Base-by-base conservation (phyloP, 2,888 invertebrate species). In the Meiosimyza decipiens region DNA sequence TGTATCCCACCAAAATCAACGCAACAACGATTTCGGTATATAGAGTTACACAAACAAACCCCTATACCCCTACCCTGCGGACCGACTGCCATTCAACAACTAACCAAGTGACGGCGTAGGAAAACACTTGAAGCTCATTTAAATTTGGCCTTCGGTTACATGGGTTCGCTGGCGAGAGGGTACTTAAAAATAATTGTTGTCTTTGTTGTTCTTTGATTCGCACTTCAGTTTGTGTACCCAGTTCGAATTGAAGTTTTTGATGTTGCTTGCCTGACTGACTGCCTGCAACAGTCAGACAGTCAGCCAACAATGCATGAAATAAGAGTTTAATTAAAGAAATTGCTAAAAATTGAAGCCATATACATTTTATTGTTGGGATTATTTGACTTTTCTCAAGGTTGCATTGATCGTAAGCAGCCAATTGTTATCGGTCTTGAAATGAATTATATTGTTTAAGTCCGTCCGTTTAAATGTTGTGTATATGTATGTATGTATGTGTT, bases 321-420 rank as follows among this genome's bases (percentile, higher is more conserved):
- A 80, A 80, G 79, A 82, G 76, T 80, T 83, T 81, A 82, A 84
- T 82, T 82, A 82, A 81, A 80, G 80, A 81, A 81, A 82, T 78
- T 52, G 52, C 70, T 52, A 51, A 33, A 50, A 63, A 70, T 70
- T 18, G 70, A 63, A 54, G 54, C 40, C 83, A 82, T 77, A 82
- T 79, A 40, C 6, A 40, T 40, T 77, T 76, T 75, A 72, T 74
- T 59, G 52, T 70, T 70, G 65, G 69, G 71, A 75, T 75, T 73
- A 72, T 72, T 71, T 73, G 71, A 75, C 67, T 73, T 75, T 71
- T 73, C 66, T 73, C 71, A 68, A 68, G 69, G 71, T 71, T 59
- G 60, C 69, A 71, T 59, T 54, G 50, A 64, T 74, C 75, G 70
- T 72, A 6, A 6, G 40, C 40, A 40, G 40, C 9, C 40, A 40